A percentile compares a stretch with the other conserved stretches of the same genome.
Conservation (phyloP, 1,140 invertebrate genomes). For the Sitobion miscanthi region DNA sequence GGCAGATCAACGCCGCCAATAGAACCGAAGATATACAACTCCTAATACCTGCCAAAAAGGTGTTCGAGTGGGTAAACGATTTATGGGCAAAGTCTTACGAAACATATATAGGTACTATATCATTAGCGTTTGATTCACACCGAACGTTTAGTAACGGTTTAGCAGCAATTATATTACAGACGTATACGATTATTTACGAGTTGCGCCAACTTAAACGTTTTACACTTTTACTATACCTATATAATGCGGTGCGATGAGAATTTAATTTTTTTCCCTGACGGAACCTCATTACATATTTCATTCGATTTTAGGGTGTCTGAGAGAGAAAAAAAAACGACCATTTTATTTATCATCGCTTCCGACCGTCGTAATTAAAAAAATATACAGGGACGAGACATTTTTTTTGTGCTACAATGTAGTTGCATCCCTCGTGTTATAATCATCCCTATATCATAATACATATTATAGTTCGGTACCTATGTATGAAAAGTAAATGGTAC, state of each 20-base stretch:
- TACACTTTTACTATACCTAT: not conserved
- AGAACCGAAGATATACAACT: not conserved
- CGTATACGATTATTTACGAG: not conserved
- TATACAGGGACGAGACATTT: not conserved
- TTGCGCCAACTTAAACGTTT: not conserved
- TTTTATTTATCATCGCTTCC: not conserved
- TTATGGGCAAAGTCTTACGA: not conserved
- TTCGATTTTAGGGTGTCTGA: not conserved
- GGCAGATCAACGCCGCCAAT: not conserved
- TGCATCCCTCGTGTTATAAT: not conserved
- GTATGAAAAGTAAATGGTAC: not conserved
- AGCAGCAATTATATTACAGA: not conserved
- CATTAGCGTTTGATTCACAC: not conserved
- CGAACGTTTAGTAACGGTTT: conserved; percentile 8
- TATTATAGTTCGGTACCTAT: not conserved
- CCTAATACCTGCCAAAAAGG: not conserved
- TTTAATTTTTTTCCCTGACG: not conserved
- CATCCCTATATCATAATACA: not conserved
- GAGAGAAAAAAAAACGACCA: not conserved
- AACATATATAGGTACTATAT: not conserved
- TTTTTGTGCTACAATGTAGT: not conserved
- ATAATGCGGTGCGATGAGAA: not conserved
- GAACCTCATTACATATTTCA: not conserved
- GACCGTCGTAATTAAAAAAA: not conserved
- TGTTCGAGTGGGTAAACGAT: not conserved